A percentile compares a stretch with the other conserved stretches of the same genome.
These are phyloP conservation scores for Motacilla tschutschensis DNA, from an alignment of 2,113 vertebrate genomes.

Conservation along the genomic window DNA sequence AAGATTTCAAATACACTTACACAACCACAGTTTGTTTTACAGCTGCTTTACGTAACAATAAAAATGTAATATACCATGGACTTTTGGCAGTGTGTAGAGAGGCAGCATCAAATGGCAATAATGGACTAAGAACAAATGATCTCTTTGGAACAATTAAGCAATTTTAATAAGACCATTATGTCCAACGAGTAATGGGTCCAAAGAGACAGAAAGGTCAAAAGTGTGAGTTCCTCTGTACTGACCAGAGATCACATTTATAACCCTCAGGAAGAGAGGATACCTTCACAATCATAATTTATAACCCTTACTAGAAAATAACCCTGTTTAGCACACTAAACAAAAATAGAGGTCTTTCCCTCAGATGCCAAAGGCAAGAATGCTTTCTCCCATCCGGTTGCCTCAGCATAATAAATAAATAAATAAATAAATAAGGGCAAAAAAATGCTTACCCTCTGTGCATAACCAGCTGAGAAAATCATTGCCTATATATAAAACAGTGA, in stretches of 20 bases:
- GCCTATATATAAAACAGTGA: neutral
- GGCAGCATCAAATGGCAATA: neutral
- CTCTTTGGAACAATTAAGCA: conserved; percentile 30
- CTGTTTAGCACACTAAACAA: neutral
- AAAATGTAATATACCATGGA: conserved; percentile 24
- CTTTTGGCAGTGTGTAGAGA: neutral
- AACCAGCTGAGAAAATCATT: neutral
- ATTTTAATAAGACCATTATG: neutral
- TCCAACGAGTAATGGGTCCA: neutral
- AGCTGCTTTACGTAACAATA: conserved; percentile 41
- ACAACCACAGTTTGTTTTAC: conserved; percentile 2
- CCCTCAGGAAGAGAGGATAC: neutral
- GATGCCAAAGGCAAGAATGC: neutral
- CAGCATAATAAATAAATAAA: neutral
- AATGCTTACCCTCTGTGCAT: neutral
- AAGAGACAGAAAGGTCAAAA: conserved; percentile 17
- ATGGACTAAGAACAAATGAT: neutral
- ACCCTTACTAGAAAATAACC: neutral
- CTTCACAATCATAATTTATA: neutral
- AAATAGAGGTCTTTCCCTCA: neutral
- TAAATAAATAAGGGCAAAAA: neutral
- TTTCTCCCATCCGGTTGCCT: neutral
- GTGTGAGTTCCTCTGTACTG: neutral
- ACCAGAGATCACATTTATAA: neutral
- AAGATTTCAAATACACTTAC: conserved; percentile 21